Base-by-base conservation (phyloP, 2,113 vertebrate genomes). In the Epinephelus fuscoguttatus region DNA sequence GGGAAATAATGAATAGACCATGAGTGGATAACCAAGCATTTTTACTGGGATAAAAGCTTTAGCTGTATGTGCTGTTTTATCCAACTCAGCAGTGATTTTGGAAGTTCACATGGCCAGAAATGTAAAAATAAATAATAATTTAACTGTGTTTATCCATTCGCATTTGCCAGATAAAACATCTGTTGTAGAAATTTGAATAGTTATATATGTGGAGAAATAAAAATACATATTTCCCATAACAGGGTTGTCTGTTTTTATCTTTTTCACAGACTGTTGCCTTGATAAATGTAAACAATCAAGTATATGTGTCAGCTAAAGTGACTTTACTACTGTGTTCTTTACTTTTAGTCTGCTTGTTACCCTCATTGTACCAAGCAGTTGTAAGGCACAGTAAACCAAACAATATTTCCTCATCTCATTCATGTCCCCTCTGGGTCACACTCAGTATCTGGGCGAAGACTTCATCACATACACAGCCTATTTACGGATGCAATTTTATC, bases 1-100 rank as follows among this genome's bases (percentile, higher is more conserved):
- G 75, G 18, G 64, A 80, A 86, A 91, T 92, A 93, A 94, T 93
- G 88, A 92, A 91, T 70, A 82, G 60, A 89, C 49, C 60, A 80
- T 37, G 14, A 88, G 62, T 78, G 74, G 57, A 81, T 70, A 87
- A 82, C 56, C 37, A 55, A 30, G 61, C 33, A 62, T 70, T 90
- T 88, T 68, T 62, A 75, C 79, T 1, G 0, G 49, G 62, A 75
- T 70, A 80, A 86, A 60, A 15, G 15, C 19, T 18, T 52, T 18
- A 50, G 75, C 62, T 68, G 62, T 3, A 2, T 59, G 25, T 25
- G 2, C 12, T 84, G 19, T 70, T 63, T 21, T 37, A 17, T 84
- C 40, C 11, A 79, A 63, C 17, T 25, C 14, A 25, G 19, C 4
- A 10, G 12, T 23, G 47, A 53, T 77, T 75, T 78, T 7, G 23